These are phyloP conservation scores for Periplaneta americana DNA, from an alignment of 1,140 invertebrate species.

Conservation along the genomic window DNA sequence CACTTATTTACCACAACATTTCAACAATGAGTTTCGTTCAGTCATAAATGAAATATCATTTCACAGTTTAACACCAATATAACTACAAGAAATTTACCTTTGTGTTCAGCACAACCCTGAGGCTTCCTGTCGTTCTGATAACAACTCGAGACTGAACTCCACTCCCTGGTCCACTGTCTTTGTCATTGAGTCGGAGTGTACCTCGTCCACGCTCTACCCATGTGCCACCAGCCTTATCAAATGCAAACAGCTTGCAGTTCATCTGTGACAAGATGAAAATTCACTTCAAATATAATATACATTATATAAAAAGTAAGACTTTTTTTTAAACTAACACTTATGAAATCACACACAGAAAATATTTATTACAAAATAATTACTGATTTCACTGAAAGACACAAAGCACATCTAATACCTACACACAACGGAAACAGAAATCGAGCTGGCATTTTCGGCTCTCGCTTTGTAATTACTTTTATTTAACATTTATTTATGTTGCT, in stretches of 20 bases:
- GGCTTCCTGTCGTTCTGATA: constrained; percentile 78
- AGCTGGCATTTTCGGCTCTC: too few relatives aligned
- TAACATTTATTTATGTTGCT: too few relatives aligned
- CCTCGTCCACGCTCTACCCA: constrained; percentile 91
- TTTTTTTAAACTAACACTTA: too few relatives aligned
- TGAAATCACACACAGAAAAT: too few relatives aligned
- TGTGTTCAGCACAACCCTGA: constrained; percentile 87
- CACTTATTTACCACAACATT: too few relatives aligned
- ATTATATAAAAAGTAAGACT: neutral
- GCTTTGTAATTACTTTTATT: too few relatives aligned
- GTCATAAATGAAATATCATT: too few relatives aligned
- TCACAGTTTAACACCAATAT: neutral
- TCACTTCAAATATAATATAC: neutral
- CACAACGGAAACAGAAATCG: too few relatives aligned
- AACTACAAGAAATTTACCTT: constrained; percentile 49
- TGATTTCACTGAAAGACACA: too few relatives aligned
- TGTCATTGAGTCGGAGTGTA: constrained; percentile 80
- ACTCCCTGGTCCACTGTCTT: constrained; percentile 33
- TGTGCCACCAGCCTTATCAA: constrained; percentile 60
- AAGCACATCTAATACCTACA: too few relatives aligned
- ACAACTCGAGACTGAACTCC: constrained; percentile 66
- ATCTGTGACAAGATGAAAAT: constrained; percentile 51
- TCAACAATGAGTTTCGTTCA: too few relatives aligned
- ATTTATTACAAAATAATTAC: too few relatives aligned
- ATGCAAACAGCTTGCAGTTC: constrained; percentile 87